Conservation (phyloP, 2,113 vertebrate genomes). For the Shinisaurus crocodilurus region DNA sequence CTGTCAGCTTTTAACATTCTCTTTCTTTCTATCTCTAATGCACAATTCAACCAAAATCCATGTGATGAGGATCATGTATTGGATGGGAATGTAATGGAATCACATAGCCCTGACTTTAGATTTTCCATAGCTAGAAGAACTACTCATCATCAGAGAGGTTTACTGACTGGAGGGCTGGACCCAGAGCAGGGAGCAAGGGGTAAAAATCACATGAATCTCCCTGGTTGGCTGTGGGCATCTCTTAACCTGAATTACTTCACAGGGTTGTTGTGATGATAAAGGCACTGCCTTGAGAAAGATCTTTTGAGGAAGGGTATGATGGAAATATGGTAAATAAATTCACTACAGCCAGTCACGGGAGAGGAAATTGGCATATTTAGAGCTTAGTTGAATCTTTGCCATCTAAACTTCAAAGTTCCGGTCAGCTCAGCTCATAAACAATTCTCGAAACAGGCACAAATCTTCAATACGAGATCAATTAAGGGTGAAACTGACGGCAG, state of each 20-base stretch:
- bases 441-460: background rate
- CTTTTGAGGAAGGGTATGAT: background rate
- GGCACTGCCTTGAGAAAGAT: background rate
- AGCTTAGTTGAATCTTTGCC: background rate
- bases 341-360: background rate
- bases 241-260: background rate
- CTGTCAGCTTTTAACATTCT: background rate
- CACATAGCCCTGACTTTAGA: background rate
- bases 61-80: background rate
- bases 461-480: background rate
- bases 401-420: background rate
- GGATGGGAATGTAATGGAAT: background rate
- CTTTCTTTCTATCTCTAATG: background rate
- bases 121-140: background rate
- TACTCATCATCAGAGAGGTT: background rate
- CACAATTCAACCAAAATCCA: background rate
- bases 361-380: background rate
- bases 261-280: background rate
- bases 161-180: background rate
- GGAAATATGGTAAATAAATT: background rate
- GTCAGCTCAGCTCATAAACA: background rate
- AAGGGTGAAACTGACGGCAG: background rate
- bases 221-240: background rate
- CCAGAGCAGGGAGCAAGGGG: background rate
- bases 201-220: background rate